A percentile compares a stretch with the other conserved stretches of the same genome.
Evolutionary conservation across 2,888 invertebrate genomes (phyloP).

Genomic region (Gryllus longicercus): DNA sequence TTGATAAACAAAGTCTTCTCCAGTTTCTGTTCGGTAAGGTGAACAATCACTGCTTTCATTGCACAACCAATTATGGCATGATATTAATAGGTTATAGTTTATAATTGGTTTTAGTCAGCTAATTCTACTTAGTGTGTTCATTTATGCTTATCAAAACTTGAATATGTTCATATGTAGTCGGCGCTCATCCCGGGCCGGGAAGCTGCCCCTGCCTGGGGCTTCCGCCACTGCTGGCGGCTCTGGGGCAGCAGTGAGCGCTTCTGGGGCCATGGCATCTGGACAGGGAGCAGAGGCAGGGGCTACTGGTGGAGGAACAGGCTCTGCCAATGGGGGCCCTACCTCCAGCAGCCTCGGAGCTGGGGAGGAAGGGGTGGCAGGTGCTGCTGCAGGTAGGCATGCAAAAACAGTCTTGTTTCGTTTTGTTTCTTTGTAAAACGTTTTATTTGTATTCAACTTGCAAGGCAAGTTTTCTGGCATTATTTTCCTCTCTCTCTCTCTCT

Average conservation of each 20-base stretch:
- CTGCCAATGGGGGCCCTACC: conserved; percentile 29
- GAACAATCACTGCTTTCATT: too few species aligned
- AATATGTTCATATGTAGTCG: conserved; percentile 44
- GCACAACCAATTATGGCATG: too few species aligned
- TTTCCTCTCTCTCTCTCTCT: too few species aligned
- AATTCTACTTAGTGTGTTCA: conserved; percentile 49
- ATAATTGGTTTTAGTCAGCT: conserved; percentile 38
- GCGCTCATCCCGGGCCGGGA: conserved; percentile 50
- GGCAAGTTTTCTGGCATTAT: too few species aligned
- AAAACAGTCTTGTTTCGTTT: too few species aligned
- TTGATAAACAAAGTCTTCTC: too few species aligned
- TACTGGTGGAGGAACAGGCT: conserved; percentile 12
- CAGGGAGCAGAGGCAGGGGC: conserved; percentile 24
- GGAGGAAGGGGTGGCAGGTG: conserved; percentile 28
- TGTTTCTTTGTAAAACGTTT: too few species aligned
- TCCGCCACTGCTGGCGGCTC: conserved; percentile 31
- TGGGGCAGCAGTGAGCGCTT: conserved; percentile 34
- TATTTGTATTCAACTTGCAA: too few species aligned
- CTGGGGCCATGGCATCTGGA: conserved; percentile 31
- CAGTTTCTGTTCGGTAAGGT: too few species aligned
- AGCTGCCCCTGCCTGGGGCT: conserved; percentile 40
- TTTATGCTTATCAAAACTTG: conserved; percentile 35
- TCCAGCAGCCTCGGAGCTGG: conserved; percentile 23
- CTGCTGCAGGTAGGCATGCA: background rate
- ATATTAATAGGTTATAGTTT: too few species aligned